phyloP scores from a whole-genome alignment of 2,797 vertebrate species.

The Parotocinclus haroldoi region DNA sequence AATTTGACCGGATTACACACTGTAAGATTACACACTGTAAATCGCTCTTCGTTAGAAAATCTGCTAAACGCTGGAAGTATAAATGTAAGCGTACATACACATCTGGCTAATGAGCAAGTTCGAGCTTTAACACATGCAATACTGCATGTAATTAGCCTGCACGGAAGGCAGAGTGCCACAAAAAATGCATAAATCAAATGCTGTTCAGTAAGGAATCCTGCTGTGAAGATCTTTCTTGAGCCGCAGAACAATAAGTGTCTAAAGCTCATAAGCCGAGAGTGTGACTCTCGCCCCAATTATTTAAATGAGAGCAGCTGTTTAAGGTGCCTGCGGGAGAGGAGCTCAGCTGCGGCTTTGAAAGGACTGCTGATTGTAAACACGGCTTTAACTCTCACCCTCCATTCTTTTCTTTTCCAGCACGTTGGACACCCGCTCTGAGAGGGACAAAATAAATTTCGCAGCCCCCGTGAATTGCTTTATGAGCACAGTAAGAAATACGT shows the following conservation, averaged over 20 bases:
- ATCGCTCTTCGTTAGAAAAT: too few species aligned
- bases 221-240: slow-evolving; percentile 3
- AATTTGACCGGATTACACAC: too few species aligned
- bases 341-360: slow-evolving; percentile 26
- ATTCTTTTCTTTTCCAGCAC: too few species aligned
- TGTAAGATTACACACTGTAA: too few species aligned
- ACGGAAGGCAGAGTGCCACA: neutral
- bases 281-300: slow-evolving; percentile 1
- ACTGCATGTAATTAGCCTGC: neutral
- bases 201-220: neutral
- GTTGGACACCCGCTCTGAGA: too few species aligned
- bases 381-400: slow-evolving; percentile 20
- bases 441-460: too few species aligned
- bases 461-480: too few species aligned
- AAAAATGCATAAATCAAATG: slow-evolving; percentile 5
- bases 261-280: slow-evolving; percentile 3
- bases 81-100: too few species aligned
- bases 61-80: too few species aligned
- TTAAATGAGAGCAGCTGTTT: slow-evolving; percentile 25
- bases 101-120: too few species aligned
- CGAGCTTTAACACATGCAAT: neutral
- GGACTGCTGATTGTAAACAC: slow-evolving; percentile 31
- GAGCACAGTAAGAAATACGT: too few species aligned
- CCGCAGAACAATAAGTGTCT: slow-evolving; percentile 1
- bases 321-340: neutral